These are phyloP conservation scores for Chirona hameri DNA, from an alignment of 2,888 invertebrate genomes.

Conservation along the genomic window DNA sequence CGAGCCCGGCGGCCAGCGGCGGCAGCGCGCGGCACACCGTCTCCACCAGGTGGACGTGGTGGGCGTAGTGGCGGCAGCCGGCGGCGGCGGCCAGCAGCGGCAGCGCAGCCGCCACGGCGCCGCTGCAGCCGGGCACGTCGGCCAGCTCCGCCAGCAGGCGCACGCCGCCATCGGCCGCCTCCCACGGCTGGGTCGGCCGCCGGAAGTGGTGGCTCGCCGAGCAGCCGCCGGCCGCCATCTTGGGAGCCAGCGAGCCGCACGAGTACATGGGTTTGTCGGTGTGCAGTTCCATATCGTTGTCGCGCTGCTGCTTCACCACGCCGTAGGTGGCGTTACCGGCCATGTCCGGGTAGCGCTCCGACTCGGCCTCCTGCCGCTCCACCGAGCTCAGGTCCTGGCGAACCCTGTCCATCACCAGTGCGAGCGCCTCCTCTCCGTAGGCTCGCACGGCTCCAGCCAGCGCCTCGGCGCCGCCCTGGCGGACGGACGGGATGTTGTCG, in stretches of 20 bases:
- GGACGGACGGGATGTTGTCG: conserved; percentile 54
- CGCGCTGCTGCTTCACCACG: conserved; percentile 50
- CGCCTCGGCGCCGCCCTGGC: conserved; percentile 56
- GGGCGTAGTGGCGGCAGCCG: conserved; percentile 50
- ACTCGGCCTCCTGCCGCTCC: conserved; percentile 48
- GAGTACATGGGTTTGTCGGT: conserved; percentile 54
- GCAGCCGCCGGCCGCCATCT: conserved; percentile 49
- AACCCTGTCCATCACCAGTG: conserved; percentile 44
- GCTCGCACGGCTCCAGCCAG: conserved; percentile 50
- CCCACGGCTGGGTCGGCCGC: conserved; percentile 54
- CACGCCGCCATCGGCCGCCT: conserved; percentile 51
- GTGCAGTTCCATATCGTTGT: conserved; percentile 51
- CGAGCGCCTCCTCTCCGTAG: conserved; percentile 47
- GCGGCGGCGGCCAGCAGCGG: conserved; percentile 50
- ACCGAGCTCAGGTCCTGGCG: conserved; percentile 40
- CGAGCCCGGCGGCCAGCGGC: conserved; percentile 50
- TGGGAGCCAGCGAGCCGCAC: conserved; percentile 54
- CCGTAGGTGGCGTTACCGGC: conserved; percentile 49
- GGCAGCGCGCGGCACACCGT: conserved; percentile 54
- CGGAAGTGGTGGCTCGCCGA: conserved; percentile 50
- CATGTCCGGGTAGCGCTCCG: conserved; percentile 37
- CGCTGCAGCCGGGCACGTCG: conserved; percentile 44
- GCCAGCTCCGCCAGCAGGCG: conserved; percentile 50
- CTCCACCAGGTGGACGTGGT: conserved; percentile 51
- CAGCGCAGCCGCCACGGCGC: conserved; percentile 46